A percentile compares a stretch with the other conserved stretches of the same genome.
Conservation (phyloP, 2,113 vertebrate species). For the Colius striatus region DNA sequence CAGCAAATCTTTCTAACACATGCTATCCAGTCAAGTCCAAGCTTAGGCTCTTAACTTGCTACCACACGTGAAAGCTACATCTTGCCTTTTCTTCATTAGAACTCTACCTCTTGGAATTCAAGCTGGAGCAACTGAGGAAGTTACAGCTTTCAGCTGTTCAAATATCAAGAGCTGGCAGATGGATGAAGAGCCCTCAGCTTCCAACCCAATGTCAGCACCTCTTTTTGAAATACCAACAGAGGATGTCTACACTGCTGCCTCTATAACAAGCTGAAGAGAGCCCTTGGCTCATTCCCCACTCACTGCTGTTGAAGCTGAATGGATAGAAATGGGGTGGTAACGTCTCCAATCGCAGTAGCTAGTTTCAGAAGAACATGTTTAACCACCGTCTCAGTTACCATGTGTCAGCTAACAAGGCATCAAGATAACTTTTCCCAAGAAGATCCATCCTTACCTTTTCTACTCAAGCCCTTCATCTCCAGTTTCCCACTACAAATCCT, state of each 20-base stretch:
- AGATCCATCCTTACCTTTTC: background rate
- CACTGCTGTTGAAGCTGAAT: background rate
- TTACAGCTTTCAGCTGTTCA: constrained; percentile 28
- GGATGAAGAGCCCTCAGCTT: background rate
- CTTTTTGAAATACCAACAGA: background rate
- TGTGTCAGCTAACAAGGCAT: background rate
- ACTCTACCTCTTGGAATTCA: constrained; percentile 13
- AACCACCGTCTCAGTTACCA: background rate
- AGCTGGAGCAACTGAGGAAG: background rate
- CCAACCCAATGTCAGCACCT: background rate
- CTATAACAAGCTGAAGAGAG: background rate
- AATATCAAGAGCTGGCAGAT: background rate
- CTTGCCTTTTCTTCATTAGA: background rate
- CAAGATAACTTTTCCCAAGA: background rate
- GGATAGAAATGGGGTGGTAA: rapidly evolving
- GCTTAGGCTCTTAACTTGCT: constrained; percentile 28
- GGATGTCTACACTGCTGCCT: background rate
- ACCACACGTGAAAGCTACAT: background rate
- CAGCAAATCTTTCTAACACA: background rate
- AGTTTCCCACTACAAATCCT: background rate
- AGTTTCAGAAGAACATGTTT: background rate
- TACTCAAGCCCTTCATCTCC: background rate
- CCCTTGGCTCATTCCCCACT: background rate
- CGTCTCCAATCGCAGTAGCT: rapidly evolving
- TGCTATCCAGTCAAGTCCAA: background rate